Conservation (phyloP, 2,113 vertebrate genomes). For the Bubo scandiacus region DNA sequence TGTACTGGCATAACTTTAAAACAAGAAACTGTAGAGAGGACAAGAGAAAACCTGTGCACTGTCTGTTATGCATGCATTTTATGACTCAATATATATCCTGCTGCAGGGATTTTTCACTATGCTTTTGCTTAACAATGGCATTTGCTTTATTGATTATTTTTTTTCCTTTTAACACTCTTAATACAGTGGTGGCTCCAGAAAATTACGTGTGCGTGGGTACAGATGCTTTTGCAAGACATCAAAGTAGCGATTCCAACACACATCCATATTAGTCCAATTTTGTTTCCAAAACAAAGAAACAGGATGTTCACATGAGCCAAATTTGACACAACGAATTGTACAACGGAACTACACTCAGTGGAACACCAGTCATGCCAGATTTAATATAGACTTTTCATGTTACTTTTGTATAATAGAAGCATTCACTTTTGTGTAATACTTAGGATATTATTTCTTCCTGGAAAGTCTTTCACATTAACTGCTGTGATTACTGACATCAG, state of each 20-base stretch:
- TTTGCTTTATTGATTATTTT: conserved; percentile 33
- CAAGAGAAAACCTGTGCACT: neutral
- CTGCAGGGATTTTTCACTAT: neutral
- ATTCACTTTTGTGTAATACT: neutral
- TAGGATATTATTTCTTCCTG: neutral
- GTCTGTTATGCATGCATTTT: neutral
- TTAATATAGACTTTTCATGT: neutral
- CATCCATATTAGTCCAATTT: neutral
- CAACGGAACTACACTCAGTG: neutral
- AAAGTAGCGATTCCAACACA: neutral
- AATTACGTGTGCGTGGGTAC: neutral
- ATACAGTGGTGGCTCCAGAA: neutral
- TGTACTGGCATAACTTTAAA: neutral
- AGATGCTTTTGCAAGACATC: neutral
- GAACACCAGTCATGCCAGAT: neutral
- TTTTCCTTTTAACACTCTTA: neutral
- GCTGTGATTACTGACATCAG: conserved; percentile 17
- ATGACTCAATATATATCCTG: neutral
- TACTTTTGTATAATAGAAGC: neutral
- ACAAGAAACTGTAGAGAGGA: neutral
- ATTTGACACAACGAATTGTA: neutral
- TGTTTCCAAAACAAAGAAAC: conserved; percentile 15
- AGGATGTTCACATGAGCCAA: neutral
- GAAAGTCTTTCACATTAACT: neutral
- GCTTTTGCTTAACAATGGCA: neutral